Percentiles rank a stretch among this genome's conserved stretches.
These are phyloP conservation scores for Pseudopipra pipra DNA, from an alignment of 2,113 vertebrate species.

Conservation along the genomic window DNA sequence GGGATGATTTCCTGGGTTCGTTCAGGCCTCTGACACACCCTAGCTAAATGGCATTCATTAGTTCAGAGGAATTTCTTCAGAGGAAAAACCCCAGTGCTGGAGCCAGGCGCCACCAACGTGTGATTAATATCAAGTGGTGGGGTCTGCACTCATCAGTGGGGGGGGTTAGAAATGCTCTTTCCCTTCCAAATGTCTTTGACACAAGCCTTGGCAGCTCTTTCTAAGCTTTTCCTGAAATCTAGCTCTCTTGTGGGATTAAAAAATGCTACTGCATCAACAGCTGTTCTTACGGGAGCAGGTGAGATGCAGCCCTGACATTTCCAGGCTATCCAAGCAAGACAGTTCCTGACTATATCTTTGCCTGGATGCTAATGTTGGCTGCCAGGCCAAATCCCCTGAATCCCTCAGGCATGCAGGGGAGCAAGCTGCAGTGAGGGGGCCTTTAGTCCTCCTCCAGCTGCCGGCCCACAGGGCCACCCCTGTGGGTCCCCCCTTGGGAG, in stretches of 20 bases:
- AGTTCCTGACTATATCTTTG: background rate
- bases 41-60: background rate
- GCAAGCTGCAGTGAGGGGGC: background rate
- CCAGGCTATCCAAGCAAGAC: background rate
- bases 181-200: constrained; percentile 22
- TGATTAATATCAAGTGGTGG: constrained; percentile 38
- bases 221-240: constrained; percentile 32
- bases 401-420: accelerated
- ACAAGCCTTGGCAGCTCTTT: background rate
- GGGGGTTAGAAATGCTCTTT: background rate
- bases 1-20: background rate
- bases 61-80: background rate
- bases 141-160: background rate
- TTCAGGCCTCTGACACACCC: background rate
- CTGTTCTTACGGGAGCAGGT: background rate
- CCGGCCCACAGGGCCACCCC: background rate
- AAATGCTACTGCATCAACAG: background rate
- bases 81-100: background rate
- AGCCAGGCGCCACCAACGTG: background rate
- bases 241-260: background rate
- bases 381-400: accelerated
- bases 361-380: background rate
- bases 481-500: accelerated
- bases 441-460: accelerated
- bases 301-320: background rate